Percentiles rank a stretch among this genome's conserved stretches.
These are phyloP conservation scores for Heterocephalus glaber DNA, from an alignment of 2,113 vertebrate genomes.

Conservation along the genomic window DNA sequence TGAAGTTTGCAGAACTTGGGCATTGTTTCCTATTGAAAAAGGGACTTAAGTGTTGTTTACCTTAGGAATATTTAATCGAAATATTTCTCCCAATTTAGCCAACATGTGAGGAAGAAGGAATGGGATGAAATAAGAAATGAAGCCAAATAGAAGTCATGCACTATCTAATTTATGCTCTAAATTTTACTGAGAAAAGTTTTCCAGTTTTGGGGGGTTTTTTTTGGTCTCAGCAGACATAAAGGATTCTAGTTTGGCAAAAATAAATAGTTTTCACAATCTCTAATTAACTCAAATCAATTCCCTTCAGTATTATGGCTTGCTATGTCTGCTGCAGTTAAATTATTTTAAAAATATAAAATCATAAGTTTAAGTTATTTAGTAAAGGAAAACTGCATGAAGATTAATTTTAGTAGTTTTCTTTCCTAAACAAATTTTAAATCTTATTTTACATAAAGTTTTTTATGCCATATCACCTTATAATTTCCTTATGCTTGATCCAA, in stretches of 20 bases:
- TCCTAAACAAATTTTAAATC: neutral
- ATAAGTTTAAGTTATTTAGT: neutral
- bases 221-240: conserved; percentile 14
- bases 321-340: neutral
- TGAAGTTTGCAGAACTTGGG: neutral
- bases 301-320: neutral
- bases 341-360: neutral
- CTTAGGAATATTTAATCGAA: neutral
- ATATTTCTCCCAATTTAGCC: neutral
- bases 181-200: neutral
- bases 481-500: neutral
- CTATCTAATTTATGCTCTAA: neutral
- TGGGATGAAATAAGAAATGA: neutral
- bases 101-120: neutral
- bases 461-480: neutral
- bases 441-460: neutral
- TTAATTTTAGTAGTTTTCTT: neutral
- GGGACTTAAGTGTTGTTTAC: neutral
- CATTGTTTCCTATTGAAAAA: neutral
- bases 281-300: conserved; percentile 59
- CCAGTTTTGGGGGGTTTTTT: neutral
- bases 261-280: neutral
- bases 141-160: neutral
- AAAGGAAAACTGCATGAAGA: neutral
- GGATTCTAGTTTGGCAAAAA: conserved; percentile 35